phyloP scores from a whole-genome alignment of 2,113 vertebrate species.

The Mellivora capensis region DNA sequence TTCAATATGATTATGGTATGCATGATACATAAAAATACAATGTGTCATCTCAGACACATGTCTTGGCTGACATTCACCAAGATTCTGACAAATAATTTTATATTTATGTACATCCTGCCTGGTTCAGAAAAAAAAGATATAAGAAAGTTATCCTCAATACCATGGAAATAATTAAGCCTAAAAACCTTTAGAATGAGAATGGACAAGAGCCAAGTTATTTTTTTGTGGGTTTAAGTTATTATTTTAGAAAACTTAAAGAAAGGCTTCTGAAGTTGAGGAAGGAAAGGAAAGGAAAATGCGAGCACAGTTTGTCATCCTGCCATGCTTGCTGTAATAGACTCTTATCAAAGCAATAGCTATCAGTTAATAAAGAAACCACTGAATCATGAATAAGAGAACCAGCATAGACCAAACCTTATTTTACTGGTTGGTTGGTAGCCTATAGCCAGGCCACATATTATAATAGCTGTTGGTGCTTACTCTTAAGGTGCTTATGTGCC shows the following conservation, averaged over 20 bases:
- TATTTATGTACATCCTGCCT: background rate
- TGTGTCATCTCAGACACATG: background rate
- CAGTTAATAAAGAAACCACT: background rate
- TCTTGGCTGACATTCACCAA: background rate
- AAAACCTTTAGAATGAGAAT: constrained; percentile 13
- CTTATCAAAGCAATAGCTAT: background rate
- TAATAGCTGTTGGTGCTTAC: background rate
- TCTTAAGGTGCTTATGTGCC: background rate
- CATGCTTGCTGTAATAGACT: background rate
- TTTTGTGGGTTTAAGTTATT: background rate
- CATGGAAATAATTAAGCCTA: background rate
- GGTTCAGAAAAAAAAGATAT: background rate
- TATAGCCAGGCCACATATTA: background rate
- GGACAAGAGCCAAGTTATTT: background rate
- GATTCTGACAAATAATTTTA: background rate
- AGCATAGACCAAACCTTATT: background rate
- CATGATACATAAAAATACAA: background rate
- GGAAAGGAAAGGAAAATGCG: background rate
- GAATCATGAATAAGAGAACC: background rate
- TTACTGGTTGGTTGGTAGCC: background rate
- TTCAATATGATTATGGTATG: background rate
- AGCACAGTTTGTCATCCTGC: background rate
- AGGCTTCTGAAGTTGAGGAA: background rate
- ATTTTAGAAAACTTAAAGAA: constrained; percentile 21
- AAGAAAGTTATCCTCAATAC: background rate